Evolutionary conservation across 1,140 invertebrate species (phyloP).

Genomic region (Drosophila equinoxialis): DNA sequence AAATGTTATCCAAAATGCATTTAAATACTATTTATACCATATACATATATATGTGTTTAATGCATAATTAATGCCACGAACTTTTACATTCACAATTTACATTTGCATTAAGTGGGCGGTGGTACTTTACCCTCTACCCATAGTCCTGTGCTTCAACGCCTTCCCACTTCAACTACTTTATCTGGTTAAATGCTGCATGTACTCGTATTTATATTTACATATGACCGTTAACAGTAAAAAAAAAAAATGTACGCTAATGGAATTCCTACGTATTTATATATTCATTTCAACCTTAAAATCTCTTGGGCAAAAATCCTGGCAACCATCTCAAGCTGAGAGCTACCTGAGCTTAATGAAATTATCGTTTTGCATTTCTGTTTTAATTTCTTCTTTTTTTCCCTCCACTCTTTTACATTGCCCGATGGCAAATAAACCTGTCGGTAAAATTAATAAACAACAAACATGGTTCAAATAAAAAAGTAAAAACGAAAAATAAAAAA

Average conservation of each 20-base stretch:
- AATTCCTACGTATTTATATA: background rate
- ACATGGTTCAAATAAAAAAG: background rate
- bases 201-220: background rate
- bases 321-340: conserved; percentile 30
- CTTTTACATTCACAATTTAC: conserved; percentile 67
- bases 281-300: conserved; percentile 18
- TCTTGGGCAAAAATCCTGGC: conserved; percentile 19
- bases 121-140: background rate
- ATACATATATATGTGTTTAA: conserved; percentile 5
- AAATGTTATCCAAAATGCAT: conserved; percentile 61
- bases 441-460: conserved; percentile 37
- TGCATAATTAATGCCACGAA: conserved; percentile 71
- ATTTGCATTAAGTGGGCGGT: conserved; percentile 62
- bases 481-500: background rate
- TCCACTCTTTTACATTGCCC: conserved; percentile 39
- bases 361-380: conserved; percentile 61
- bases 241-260: background rate
- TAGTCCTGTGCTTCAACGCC: background rate
- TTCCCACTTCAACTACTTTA: conserved; percentile 7
- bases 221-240: background rate
- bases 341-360: conserved; percentile 67
- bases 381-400: background rate
- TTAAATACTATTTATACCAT: conserved; percentile 29
- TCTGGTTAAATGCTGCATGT: conserved; percentile 21
- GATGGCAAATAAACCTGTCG: conserved; percentile 42